A percentile compares a stretch with the other conserved stretches of the same genome.
Conservation (phyloP, 1,140 invertebrate genomes). For the Pteromalus puparum region DNA sequence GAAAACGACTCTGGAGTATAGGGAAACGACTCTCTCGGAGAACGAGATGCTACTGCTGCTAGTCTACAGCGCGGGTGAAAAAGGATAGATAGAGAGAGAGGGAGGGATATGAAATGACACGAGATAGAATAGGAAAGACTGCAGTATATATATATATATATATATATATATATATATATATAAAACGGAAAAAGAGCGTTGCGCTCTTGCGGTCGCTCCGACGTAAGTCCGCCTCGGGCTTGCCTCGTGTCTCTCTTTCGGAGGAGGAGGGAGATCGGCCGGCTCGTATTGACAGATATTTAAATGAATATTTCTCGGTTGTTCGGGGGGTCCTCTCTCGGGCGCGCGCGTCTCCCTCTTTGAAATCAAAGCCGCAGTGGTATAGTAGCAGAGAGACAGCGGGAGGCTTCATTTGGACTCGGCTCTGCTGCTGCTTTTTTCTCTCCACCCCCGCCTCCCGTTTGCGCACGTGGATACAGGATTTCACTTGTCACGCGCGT, state of each 20-base stretch:
- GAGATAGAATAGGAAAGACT: neutral
- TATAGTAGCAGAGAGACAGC: constrained; percentile 26
- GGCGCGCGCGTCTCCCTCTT: constrained; percentile 60
- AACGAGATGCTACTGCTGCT: neutral
- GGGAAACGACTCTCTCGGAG: neutral
- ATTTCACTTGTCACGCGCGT: constrained; percentile 67
- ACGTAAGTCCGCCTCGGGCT: constrained; percentile 66
- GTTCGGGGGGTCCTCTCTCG: constrained; percentile 56
- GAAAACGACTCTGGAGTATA: neutral
- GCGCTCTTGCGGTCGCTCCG: neutral
- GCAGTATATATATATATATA: too few species aligned
- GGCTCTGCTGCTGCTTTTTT: constrained; percentile 49
- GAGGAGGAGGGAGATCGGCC: constrained; percentile 49
- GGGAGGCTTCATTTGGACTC: constrained; percentile 62
- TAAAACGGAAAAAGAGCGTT: neutral
- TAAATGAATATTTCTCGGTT: constrained; percentile 72
- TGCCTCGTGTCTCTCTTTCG: neutral
- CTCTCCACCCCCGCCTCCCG: constrained; percentile 10
- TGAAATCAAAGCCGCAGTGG: constrained; percentile 66
- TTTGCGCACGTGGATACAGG: constrained; percentile 55
- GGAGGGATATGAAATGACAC: neutral
- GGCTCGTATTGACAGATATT: constrained; percentile 72
- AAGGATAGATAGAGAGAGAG: neutral
- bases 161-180: too few species aligned
- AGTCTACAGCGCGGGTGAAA: neutral